phyloP scores from a whole-genome alignment of 2,113 vertebrate genomes.

The Hyla sarda region DNA sequence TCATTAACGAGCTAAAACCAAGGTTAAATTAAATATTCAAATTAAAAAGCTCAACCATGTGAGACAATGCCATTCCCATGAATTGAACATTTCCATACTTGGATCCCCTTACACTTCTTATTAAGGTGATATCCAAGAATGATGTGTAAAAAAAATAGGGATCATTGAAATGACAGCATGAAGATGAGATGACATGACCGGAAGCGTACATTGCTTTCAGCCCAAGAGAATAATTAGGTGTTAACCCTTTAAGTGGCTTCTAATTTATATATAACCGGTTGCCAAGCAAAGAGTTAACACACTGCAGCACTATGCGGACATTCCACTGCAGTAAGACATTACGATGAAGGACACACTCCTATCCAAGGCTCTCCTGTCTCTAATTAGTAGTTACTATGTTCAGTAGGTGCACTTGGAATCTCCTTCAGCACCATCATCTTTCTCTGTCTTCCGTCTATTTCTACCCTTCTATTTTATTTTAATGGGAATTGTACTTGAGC shows the following conservation, averaged over 20 bases:
- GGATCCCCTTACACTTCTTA: background rate
- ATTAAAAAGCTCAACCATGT: background rate
- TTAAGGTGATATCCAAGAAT: background rate
- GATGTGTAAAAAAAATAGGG: background rate
- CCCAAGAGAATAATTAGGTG: background rate
- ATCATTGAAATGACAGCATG: background rate
- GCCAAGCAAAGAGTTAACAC: conserved; percentile 26
- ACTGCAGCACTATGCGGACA: conserved; percentile 35
- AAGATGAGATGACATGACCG: background rate
- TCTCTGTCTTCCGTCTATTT: conserved; percentile 23
- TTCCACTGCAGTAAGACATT: conserved; percentile 41
- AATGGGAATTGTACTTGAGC: conserved; percentile 44
- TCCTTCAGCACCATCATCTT: conserved; percentile 47
- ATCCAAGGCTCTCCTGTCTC: conserved; percentile 2
- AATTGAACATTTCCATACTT: background rate
- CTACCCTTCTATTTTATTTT: conserved; percentile 19
- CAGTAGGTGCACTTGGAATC: conserved; percentile 50
- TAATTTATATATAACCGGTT: background rate
- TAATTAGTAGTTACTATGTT: conserved; percentile 50
- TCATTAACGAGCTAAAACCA: background rate
- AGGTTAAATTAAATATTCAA: background rate
- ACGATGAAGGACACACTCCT: conserved; percentile 45
- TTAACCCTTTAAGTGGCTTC: background rate
- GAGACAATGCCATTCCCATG: background rate
- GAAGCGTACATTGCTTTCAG: background rate